phyloP scores from a whole-genome alignment of 2,888 invertebrate genomes.

The Balanococcus diminutus region DNA sequence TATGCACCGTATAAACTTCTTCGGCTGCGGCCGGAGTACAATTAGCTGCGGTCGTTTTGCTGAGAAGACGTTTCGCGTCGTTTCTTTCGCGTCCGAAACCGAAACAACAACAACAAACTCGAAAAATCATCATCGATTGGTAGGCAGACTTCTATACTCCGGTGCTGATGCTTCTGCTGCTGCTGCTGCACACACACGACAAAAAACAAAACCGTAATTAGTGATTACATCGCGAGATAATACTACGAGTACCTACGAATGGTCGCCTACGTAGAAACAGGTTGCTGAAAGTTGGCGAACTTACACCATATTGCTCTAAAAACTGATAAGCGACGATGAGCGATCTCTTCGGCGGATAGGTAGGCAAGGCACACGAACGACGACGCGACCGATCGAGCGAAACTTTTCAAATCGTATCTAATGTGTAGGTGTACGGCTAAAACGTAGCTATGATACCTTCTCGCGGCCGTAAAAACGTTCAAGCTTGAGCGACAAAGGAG shows the following conservation, averaged over 20 bases:
- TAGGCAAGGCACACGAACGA: background rate
- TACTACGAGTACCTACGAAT: no score
- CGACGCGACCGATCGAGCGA: background rate
- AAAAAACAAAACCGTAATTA: background rate
- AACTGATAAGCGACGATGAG: background rate
- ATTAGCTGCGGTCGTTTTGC: background rate
- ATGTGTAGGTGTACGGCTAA: no score
- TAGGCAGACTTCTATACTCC: no score
- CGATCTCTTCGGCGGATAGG: background rate
- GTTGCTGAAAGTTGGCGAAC: background rate
- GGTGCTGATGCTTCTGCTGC: background rate
- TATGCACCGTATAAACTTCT: slow-evolving; percentile 56
- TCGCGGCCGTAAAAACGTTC: background rate
- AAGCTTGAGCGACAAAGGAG: slow-evolving; percentile 36
- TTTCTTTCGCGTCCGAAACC: slow-evolving; percentile 50
- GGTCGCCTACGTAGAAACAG: background rate
- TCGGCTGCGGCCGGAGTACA: slow-evolving; percentile 11
- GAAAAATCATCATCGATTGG: slow-evolving; percentile 55
- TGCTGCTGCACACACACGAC: background rate
- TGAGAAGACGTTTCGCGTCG: slow-evolving; percentile 54
- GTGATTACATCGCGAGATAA: background rate
- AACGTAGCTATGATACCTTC: no score
- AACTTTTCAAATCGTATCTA: background rate
- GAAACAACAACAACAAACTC: slow-evolving; percentile 56
- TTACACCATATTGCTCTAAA: background rate